Base-by-base conservation (phyloP, 2,797 vertebrate species). In the Perodicticus potto region DNA sequence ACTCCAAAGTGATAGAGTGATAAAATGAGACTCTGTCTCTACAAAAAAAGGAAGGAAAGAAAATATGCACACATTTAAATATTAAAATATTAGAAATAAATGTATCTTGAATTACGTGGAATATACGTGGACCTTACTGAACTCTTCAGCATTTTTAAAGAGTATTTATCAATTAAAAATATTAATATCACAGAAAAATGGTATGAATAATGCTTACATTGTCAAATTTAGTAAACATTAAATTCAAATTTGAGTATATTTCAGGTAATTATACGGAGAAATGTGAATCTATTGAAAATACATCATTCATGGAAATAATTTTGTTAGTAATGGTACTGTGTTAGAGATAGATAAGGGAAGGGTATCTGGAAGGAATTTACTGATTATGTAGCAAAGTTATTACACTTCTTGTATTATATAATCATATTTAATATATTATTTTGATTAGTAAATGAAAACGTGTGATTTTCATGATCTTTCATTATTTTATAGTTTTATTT, bases 201-300 rank as follows among this genome's bases (percentile, higher is more conserved):
- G 61, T 45, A 32, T 61, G 25, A 84, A 84, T 74, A 7, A 4
- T 74, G 19, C 80, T 19, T 59, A 61, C 32, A 82, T 65, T 87
- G 72, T 20, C 4, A 91, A 78, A 91, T 87, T 83, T 93, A 72
- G 25, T 78, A 96, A 91, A 3, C 16, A 65, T 78, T 59, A 72
- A 86, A 34, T 93, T 91, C 19, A 87, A 87, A 23, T 87, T 87
- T 70, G 45, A 81, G 27, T 34, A 86, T n/a, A 57, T 45, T 93
- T 1, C 20, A 80, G 59, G 27, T 3, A 80, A 69, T 29, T 73
- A 43, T 77, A 61, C 61, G 61, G 63, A 49, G 74, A 76, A 63
- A 91, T 25, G 59, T 69, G 27, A 69, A 49, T 67, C 16, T 53
- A 84, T 53, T 67, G 27, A 69, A 81, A 85, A 53, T 45, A 7